Evolutionary conservation across 37 sponge, comb jelly and placozoan genomes (phyloP).

Genomic region (Chondrosia reniformis): DNA sequence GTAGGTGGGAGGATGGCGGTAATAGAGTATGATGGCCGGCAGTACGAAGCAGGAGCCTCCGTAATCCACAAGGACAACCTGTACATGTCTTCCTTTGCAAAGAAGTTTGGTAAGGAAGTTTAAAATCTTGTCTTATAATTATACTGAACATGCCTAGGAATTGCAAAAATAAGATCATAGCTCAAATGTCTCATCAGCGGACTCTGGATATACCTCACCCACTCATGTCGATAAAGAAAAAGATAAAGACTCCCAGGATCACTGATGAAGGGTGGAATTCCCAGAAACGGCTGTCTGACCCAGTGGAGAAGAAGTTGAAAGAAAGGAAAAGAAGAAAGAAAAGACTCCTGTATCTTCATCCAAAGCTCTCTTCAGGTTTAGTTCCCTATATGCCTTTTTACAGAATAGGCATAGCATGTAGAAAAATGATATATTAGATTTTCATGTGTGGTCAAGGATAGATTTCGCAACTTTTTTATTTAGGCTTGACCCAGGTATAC

Average conservation of each 20-base stretch:
- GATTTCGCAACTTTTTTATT: not conserved
- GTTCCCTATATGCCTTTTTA: too few species aligned
- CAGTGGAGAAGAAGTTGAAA: too few species aligned
- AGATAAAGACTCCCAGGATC: too few species aligned
- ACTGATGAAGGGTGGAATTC: too few species aligned
- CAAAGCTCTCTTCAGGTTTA: too few species aligned
- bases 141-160: not conserved
- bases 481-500: constrained; percentile 21
- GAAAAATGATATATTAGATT: too few species aligned
- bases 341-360: too few species aligned
- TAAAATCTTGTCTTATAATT: not conserved
- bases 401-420: too few species aligned
- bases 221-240: too few species aligned
- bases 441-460: not conserved
- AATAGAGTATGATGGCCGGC: constrained; percentile 48
- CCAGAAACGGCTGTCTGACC: too few species aligned
- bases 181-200: too few species aligned
- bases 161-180: not conserved
- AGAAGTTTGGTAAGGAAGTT: constrained; percentile 51
- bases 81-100: constrained; percentile 65
- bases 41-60: constrained; percentile 79
- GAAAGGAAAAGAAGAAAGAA: too few species aligned
- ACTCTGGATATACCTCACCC: not conserved
- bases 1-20: constrained; percentile 73
- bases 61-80: constrained; percentile 77